Conservation (phyloP, 2,113 vertebrate genomes). For the Chionodraco myersi region DNA sequence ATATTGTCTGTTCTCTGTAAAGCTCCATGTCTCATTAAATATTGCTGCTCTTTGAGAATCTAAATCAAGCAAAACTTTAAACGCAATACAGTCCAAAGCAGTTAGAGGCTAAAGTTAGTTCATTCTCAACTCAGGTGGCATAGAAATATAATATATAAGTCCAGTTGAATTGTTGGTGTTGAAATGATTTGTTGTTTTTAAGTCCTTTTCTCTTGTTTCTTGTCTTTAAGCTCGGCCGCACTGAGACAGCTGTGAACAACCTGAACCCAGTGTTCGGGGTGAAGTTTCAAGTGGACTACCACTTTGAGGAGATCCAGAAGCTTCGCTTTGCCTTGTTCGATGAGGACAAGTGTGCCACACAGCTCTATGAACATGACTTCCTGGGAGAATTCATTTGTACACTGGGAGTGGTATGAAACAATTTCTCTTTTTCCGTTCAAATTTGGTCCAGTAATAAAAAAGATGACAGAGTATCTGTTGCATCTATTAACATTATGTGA, state of each 20-base stretch:
- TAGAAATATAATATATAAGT: not conserved
- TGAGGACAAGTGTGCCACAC: conserved; percentile 94
- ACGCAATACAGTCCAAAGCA: not conserved
- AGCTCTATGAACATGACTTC: conserved; percentile 96
- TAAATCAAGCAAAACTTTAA: not conserved
- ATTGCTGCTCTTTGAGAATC: not conserved
- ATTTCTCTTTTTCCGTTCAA: not conserved
- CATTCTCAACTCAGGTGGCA: not conserved
- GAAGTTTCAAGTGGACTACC: conserved; percentile 95
- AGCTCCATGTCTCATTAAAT: no score
- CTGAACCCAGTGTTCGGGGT: conserved; percentile 95
- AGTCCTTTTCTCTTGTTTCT: not conserved
- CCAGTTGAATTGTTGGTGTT: not conserved
- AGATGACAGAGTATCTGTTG: not conserved
- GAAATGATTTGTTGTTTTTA: not conserved
- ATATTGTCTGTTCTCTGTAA: no score
- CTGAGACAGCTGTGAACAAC: conserved; percentile 96
- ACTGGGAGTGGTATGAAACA: conserved; percentile 87
- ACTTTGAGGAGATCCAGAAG: conserved; percentile 98
- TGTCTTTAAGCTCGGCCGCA: conserved; percentile 88
- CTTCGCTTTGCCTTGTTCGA: conserved; percentile 97
- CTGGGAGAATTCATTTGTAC: conserved; percentile 96
- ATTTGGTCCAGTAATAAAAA: not conserved
- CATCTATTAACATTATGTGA: not conserved
- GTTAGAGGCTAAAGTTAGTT: not conserved